Percentiles rank a stretch among this genome's conserved stretches.
Evolutionary conservation across 2,888 invertebrate genomes (phyloP).

Genomic region (Zonitis immaculata): DNA sequence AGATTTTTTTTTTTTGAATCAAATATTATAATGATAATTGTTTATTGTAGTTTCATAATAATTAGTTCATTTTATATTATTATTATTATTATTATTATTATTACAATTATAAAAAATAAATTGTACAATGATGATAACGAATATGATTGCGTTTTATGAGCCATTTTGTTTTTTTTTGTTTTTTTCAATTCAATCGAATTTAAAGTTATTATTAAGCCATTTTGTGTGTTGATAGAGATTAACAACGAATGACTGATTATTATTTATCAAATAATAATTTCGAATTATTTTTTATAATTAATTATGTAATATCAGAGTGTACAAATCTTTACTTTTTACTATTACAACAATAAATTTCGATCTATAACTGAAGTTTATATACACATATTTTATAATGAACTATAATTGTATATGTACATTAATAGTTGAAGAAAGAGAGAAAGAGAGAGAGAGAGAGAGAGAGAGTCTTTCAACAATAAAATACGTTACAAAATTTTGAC

Average conservation of each 20-base stretch:
- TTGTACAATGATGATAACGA: constrained; percentile 1
- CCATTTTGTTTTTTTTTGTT: too few species aligned
- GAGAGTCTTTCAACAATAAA: too few species aligned
- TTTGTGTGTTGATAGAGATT: constrained; percentile 11
- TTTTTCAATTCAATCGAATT: not conserved
- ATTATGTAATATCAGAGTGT: constrained; percentile 11
- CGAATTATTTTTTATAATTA: not conserved
- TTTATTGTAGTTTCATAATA: too few species aligned
- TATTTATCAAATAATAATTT: constrained; percentile 15
- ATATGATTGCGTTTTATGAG: not conserved
- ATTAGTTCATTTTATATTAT: not conserved
- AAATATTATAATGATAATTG: too few species aligned
- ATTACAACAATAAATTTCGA: too few species aligned
- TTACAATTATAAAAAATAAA: constrained; percentile 10
- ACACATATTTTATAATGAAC: too few species aligned
- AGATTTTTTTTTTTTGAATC: too few species aligned
- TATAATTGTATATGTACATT: too few species aligned
- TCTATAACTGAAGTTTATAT: too few species aligned
- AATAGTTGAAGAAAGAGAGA: too few species aligned
- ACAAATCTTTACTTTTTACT: constrained; percentile 12
- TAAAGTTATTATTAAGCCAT: constrained; percentile 15
- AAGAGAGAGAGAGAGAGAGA: too few species aligned
- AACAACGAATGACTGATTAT: constrained; percentile 23
- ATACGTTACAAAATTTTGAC: too few species aligned
- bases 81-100: constrained; percentile 2